phyloP scores from a whole-genome alignment of 1,140 invertebrate species.

The Nebria ingens region DNA sequence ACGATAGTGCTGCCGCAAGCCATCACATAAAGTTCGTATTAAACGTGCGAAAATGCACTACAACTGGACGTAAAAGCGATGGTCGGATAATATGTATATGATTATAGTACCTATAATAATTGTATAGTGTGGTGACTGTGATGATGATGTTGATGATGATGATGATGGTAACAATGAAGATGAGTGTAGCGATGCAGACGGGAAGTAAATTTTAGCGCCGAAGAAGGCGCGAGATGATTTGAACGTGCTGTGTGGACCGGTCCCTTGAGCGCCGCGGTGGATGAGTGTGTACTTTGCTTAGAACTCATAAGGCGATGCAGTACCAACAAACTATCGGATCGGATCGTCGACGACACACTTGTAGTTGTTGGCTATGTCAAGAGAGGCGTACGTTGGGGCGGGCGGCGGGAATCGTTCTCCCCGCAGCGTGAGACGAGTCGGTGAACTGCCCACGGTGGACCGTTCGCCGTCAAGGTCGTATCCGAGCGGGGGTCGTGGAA shows the following conservation, averaged over 20 bases:
- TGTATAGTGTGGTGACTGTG: neutral
- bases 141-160: neutral
- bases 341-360: neutral
- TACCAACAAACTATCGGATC: neutral
- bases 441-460: conserved; percentile 71
- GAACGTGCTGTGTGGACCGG: neutral
- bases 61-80: no score
- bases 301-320: neutral
- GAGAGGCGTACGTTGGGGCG: conserved; percentile 57
- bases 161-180: neutral
- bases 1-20: neutral
- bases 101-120: no score
- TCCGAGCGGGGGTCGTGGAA: conserved; percentile 46
- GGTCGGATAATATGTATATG: no score
- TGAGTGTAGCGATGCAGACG: no score
- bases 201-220: neutral
- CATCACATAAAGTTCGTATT: neutral
- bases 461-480: conserved; percentile 67
- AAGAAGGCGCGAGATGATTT: neutral
- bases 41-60: neutral
- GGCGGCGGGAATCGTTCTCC: conserved; percentile 49
- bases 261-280: neutral
- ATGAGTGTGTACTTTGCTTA: neutral
- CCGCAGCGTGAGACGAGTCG: conserved; percentile 48
- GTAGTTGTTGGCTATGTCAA: conserved; percentile 42